Base-by-base conservation (phyloP, 2,113 vertebrate species). In the Dendropsophus ebraccatus region DNA sequence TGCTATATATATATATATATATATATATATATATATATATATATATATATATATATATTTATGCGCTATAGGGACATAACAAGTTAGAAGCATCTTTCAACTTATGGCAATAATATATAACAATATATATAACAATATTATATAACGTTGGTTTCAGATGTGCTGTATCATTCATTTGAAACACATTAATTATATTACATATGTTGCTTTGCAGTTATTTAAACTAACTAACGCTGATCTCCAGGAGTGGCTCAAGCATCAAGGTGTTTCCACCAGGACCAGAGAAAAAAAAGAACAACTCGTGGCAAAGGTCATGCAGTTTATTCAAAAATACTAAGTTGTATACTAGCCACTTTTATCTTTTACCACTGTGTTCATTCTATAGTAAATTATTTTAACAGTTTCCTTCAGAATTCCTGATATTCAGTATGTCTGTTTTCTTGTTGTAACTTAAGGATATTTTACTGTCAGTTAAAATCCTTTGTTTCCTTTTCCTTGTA, bases 281-380 rank as follows among this genome's bases (percentile, higher is more conserved):
- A 92, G 87, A 87, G 90, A 88, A 76, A 92, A 77, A 90, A 95
- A 95, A 89, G 91, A 92, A 81, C 89, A 93, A 78, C 90, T 94
- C 62, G 90, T 94, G 83, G 83, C 91, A 85, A 94, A 92, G 90
- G 93, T 95, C 49, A 91, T 92, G 91, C 37, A 87, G 82, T 90
- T 90, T 50, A 83, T 95, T 83, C 89, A 81, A 10, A 90, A 95
- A 84, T 47, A 14, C 23, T 81, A 81, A 47, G 9, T 56, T 58
- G 30, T 79, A 37, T 37, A 45, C 0, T 58, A 47, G 13, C 1
- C 21, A 52, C n/a, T n/a, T n/a, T n/a, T 11, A 54, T 4, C n/a
- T 7, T 25, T 8, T 74, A 25, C 41, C n/a, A 77, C 10, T 54
- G 16, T 12, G 21, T 54, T 77, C 30, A 1, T 21, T 21, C 37